phyloP scores from a whole-genome alignment of 2,888 invertebrate species.

The Alloscopus bannaensis region DNA sequence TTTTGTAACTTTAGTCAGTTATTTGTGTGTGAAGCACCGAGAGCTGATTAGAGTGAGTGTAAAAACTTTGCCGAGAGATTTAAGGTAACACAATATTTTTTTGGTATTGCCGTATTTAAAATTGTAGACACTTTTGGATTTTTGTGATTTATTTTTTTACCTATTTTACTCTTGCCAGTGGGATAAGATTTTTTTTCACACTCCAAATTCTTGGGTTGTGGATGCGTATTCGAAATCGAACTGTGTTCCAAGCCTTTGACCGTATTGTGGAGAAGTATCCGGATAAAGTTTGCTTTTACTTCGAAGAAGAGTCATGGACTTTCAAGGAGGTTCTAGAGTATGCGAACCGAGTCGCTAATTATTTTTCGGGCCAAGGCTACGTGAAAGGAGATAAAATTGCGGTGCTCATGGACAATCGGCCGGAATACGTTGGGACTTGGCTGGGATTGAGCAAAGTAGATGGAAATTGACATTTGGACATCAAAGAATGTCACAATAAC shows the following conservation, averaged over 20 bases:
- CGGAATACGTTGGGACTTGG: conserved; percentile 95
- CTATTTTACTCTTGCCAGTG: no score
- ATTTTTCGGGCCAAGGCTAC: conserved; percentile 86
- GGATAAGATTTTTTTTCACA: not conserved
- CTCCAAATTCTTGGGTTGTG: conserved; percentile 12
- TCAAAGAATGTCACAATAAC: not conserved
- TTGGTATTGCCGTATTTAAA: not conserved
- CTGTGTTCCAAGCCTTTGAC: conserved; percentile 88
- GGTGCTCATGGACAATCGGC: conserved; percentile 92
- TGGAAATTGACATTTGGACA: not conserved
- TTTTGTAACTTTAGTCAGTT: no score
- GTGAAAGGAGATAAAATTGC: conserved; percentile 92
- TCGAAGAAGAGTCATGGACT: conserved; percentile 89
- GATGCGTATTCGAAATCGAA: conserved; percentile 74
- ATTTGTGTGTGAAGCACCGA: no score
- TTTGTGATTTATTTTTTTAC: not conserved
- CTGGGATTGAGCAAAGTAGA: conserved; percentile 81
- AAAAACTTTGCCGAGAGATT: conserved; percentile 10
- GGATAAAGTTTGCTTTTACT: conserved; percentile 87
- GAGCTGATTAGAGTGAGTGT: no score
- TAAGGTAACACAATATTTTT: not conserved
- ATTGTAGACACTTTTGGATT: not conserved
- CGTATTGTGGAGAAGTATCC: conserved; percentile 85
- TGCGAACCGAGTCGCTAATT: conserved; percentile 87
- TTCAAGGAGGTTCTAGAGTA: conserved; percentile 90